Conservation (phyloP, 1,140 invertebrate species). For the Neodiprion lecontei region DNA sequence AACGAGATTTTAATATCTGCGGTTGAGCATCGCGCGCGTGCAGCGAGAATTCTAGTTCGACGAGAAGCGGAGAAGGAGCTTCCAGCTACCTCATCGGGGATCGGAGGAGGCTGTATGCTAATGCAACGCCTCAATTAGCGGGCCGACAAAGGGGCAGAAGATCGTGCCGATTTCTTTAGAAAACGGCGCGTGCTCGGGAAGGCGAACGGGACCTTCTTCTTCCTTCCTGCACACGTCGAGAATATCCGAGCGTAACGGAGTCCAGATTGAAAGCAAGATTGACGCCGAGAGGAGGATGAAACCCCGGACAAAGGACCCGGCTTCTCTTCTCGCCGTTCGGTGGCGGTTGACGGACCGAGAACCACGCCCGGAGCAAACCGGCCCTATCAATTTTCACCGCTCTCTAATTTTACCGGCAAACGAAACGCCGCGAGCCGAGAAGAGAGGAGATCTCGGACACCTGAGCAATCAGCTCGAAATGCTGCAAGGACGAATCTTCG, state of each 20-base stretch:
- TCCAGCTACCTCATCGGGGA: neutral
- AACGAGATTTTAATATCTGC: conserved; percentile 3
- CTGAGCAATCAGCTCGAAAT: neutral
- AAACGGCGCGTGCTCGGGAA: neutral
- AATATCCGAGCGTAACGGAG: neutral
- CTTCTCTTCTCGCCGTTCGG: neutral
- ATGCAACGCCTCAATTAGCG: conserved; percentile 1
- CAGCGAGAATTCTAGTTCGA: too few species aligned
- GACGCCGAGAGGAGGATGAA: neutral
- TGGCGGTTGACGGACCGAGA: neutral
- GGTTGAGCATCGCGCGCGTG: neutral
- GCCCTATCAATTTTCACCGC: conserved; percentile 15
- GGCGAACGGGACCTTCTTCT: neutral
- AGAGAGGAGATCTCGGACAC: neutral
- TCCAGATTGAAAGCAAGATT: neutral
- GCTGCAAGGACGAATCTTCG: too few species aligned
- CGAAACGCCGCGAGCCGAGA: neutral
- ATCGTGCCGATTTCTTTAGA: neutral
- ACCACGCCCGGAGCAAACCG: neutral
- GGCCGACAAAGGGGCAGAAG: neutral
- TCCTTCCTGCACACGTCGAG: neutral
- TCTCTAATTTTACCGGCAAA: conserved; percentile 1
- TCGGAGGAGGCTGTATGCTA: neutral
- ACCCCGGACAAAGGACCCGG: neutral
- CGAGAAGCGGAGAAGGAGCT: too few species aligned